Evolutionary conservation across 2,888 invertebrate species (phyloP).

Genomic region (Eupsilia transversa): DNA sequence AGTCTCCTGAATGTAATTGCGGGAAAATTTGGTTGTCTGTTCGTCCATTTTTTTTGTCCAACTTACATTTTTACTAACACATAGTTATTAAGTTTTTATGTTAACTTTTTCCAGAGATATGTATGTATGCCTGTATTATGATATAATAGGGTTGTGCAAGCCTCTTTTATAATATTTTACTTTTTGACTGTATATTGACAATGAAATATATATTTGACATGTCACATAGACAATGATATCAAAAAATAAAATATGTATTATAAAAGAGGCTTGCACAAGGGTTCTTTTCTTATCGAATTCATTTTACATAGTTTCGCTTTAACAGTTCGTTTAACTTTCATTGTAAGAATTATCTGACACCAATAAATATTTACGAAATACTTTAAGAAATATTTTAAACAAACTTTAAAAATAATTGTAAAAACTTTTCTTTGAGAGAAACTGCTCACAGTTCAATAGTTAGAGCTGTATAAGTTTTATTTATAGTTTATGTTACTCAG

Average conservation of each 20-base stretch:
- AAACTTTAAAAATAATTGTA: constrained; percentile 24
- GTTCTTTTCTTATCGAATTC: not conserved
- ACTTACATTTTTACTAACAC: not conserved
- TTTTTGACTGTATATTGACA: no score
- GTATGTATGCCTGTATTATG: no score
- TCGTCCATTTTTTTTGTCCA: not conserved
- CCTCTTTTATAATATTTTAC: no score
- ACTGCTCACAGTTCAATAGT: constrained; percentile 19
- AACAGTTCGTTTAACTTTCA: not conserved
- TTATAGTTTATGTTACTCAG: constrained; percentile 31
- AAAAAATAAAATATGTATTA: no score
- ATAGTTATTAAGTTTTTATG: not conserved
- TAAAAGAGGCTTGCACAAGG: no score
- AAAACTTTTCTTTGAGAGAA: constrained; percentile 14
- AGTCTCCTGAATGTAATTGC: not conserved
- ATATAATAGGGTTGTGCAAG: no score
- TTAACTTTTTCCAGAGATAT: no score
- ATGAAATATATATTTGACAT: no score
- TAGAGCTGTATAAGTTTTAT: constrained; percentile 29
- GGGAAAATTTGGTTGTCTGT: not conserved
- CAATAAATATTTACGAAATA: not conserved
- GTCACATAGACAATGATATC: no score
- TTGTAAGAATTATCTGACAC: not conserved
- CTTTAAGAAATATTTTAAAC: not conserved
- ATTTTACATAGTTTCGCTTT: not conserved